A percentile compares a stretch with the other conserved stretches of the same genome.
Conservation (phyloP, 2,888 invertebrate genomes). For the Sphaerophoria taeniata region DNA sequence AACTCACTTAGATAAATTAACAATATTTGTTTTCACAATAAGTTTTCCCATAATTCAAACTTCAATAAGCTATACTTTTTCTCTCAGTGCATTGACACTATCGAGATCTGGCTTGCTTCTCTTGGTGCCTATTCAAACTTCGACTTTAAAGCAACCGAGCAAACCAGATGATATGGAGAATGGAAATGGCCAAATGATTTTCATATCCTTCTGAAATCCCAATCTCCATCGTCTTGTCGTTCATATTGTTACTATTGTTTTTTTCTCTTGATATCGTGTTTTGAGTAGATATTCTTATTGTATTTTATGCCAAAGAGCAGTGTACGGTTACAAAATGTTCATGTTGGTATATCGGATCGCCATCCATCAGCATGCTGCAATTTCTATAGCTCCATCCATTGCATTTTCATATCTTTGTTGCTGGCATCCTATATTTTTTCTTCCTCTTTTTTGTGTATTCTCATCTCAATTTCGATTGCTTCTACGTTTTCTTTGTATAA, state of each 20-base stretch:
- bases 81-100: not conserved
- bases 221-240: conserved; percentile 9
- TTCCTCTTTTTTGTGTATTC: conserved; percentile 1
- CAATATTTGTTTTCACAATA: no score
- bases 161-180: conserved; percentile 58
- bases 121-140: conserved; percentile 13
- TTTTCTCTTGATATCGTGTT: conserved; percentile 27
- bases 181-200: conserved; percentile 68
- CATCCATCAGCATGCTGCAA: conserved; percentile 42
- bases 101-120: conserved; percentile 20
- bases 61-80: not conserved
- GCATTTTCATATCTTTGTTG: conserved; percentile 46
- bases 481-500: not conserved
- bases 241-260: not conserved
- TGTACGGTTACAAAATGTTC: conserved; percentile 67
- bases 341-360: conserved; percentile 24
- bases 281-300: conserved; percentile 51
- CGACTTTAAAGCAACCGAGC: conserved; percentile 25
- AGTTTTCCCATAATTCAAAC: not conserved
- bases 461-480: conserved; percentile 42
- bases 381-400: conserved; percentile 22
- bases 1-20: no score
- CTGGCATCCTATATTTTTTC: conserved; percentile 51
- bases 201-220: conserved; percentile 48
- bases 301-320: conserved; percentile 65